Evolutionary conservation across 2,113 vertebrate species (phyloP).

Genomic region (Mormyrus lacerda): DNA sequence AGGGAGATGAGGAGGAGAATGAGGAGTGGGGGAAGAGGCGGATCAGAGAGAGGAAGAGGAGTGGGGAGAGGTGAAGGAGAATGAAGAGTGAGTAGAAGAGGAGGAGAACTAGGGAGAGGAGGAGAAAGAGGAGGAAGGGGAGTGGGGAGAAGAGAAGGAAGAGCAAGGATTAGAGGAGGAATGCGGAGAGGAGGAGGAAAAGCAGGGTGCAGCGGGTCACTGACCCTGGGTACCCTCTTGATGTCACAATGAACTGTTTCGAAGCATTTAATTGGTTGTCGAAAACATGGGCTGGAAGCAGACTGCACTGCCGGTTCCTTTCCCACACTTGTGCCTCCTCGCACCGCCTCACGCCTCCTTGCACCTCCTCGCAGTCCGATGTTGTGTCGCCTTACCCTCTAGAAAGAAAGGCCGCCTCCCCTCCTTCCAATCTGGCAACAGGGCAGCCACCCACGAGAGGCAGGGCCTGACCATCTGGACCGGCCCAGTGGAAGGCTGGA

Average conservation of each 20-base stretch:
- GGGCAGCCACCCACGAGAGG: conserved; percentile 12
- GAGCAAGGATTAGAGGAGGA: not conserved
- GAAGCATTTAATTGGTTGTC: not conserved
- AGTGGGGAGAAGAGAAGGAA: too few relatives aligned
- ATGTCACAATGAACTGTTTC: not conserved
- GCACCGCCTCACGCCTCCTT: not conserved
- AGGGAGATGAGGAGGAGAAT: not conserved
- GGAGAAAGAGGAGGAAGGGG: not conserved
- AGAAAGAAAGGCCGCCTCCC: not conserved
- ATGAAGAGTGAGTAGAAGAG: not conserved
- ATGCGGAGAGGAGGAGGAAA: not conserved
- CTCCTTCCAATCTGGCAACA: conserved; percentile 19
- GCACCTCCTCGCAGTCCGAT: not conserved
- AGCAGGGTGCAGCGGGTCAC: not conserved
- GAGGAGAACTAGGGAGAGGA: too few relatives aligned
- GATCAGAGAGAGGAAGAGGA: not conserved
- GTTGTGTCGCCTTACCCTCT: not conserved
- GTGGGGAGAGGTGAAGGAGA: not conserved
- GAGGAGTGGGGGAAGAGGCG: not conserved
- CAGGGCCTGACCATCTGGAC: not conserved
- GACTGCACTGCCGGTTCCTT: not conserved
- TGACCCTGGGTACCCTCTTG: not conserved
- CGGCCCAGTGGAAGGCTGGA: not conserved
- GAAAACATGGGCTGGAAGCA: not conserved
- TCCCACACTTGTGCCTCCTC: conserved; percentile 6